Conservation (phyloP, 1,140 invertebrate genomes). For the Agraylea sexmaculata region DNA sequence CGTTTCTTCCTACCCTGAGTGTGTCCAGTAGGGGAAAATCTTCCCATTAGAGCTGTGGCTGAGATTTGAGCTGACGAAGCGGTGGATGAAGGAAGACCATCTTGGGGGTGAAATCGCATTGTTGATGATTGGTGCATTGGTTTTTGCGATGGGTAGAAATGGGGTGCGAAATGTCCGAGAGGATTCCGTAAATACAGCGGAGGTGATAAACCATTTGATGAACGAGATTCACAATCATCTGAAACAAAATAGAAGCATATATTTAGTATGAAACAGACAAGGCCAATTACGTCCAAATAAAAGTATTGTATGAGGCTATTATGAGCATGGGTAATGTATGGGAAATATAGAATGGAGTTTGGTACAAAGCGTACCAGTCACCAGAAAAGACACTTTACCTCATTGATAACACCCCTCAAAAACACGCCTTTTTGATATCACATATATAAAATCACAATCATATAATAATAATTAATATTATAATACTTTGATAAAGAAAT, state of each 20-base stretch:
- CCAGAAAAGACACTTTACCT: no score
- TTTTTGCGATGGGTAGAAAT: slow-evolving; percentile 22
- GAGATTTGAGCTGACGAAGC: slow-evolving; percentile 6
- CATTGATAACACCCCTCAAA: no score
- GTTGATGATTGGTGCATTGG: slow-evolving; percentile 15
- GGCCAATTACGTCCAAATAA: background rate
- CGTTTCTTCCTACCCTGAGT: slow-evolving; percentile 31
- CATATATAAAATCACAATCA: no score
- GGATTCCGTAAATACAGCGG: slow-evolving; percentile 23
- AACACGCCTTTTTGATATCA: no score
- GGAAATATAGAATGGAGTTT: no score
- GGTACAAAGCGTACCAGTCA: no score
- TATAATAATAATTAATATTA: no score
- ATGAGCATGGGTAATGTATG: no score
- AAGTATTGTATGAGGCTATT: no score
- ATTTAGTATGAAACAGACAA: slow-evolving; percentile 1
- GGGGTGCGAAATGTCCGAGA: slow-evolving; percentile 23
- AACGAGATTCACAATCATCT: slow-evolving; percentile 41
- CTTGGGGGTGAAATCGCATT: slow-evolving; percentile 7
- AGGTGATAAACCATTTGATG: slow-evolving; percentile 34
- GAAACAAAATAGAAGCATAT: slow-evolving; percentile 26
- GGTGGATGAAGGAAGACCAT: slow-evolving; percentile 11
- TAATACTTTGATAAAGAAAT: no score
- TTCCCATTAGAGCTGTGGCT: slow-evolving; percentile 12
- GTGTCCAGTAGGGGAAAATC: slow-evolving; percentile 17